Base-by-base conservation (phyloP, 2,888 invertebrate genomes). In the Cataglyphis livida region DNA sequence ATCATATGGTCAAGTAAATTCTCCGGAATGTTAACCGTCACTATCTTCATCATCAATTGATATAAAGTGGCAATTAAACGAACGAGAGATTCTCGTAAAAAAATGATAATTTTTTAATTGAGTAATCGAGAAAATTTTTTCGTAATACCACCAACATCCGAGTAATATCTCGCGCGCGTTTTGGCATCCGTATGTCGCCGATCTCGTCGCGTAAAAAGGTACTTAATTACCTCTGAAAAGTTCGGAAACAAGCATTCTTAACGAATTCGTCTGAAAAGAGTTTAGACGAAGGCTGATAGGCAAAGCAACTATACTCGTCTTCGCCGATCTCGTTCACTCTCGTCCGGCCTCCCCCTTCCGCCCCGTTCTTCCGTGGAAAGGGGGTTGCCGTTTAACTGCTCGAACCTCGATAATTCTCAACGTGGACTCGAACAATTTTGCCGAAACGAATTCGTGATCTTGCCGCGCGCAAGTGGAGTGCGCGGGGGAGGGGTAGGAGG, bases 401-500 rank as follows among this genome's bases (percentile, higher is more conserved):
- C 82, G 83, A 85, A 79, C 82, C 82, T 81, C 83, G 87, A 89
- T 89, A 88, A 88, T 89, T 87, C 88, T 82, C 83, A 62, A 86
- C 84, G 84, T 85, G 84, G 88, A 84, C 86, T 86, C 83, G 90
- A 89, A 89, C 89, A 88, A 87, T 88, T 90, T 88, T 87, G 84
- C 78, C 79, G 83, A 89, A 90, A 90, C 89, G 86, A 87, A 89
- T 89, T 90, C 86, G 89, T 89, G 88, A 90, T 89, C 89, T 88
- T 71, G 65, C 73, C 82, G 84, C 81, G 68, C 85, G 82, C 70
- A 74, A 74, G 44, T 18, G 38, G 21, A 48, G 51, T 64, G 54
- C 41, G 68, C 35, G 15, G 70, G 18, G 75, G 76, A 18, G 66
- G 9, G n/a, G 70, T 51, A 61, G 62, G 12, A 44, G 28, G 28